Conservation (phyloP, 2,888 invertebrate genomes). For the Stenotaenia linearis region DNA sequence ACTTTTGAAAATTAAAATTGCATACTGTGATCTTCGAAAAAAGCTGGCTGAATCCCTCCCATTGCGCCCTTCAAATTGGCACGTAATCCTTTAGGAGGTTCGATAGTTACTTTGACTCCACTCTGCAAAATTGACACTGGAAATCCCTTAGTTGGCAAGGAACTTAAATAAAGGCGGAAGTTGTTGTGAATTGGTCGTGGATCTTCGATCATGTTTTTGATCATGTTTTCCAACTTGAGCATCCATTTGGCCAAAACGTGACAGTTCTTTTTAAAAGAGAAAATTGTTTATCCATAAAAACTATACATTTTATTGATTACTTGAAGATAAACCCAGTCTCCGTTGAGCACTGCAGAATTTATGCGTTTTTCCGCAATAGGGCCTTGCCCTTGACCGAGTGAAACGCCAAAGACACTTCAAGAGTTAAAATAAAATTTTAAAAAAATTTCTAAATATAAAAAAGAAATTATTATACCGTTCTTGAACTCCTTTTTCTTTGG, state of each 20-base stretch:
- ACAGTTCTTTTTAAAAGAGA: slow-evolving; percentile 46
- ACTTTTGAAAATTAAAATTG: slow-evolving; percentile 32
- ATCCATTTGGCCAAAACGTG: slow-evolving; percentile 51
- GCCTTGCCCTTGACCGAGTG: slow-evolving; percentile 51
- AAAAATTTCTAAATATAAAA: background rate
- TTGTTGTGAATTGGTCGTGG: slow-evolving; percentile 45
- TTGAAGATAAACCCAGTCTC: slow-evolving; percentile 51
- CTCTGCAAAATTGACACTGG: slow-evolving; percentile 50
- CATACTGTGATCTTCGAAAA: slow-evolving; percentile 73
- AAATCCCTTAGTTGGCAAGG: slow-evolving; percentile 49
- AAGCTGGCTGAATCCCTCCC: slow-evolving; percentile 70
- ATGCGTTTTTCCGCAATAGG: slow-evolving; percentile 50
- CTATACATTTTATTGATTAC: too few species aligned
- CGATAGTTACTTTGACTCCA: slow-evolving; percentile 50
- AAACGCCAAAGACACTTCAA: slow-evolving; percentile 47
- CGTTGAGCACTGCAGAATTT: slow-evolving; percentile 44
- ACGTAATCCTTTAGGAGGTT: slow-evolving; percentile 49
- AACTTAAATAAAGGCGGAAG: slow-evolving; percentile 48
- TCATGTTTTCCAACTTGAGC: slow-evolving; percentile 47
- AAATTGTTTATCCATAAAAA: background rate
- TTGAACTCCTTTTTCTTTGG: slow-evolving; percentile 45
- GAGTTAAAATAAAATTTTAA: background rate
- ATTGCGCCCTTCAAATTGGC: slow-evolving; percentile 78
- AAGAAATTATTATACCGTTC: slow-evolving; percentile 42
- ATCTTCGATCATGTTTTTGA: slow-evolving; percentile 47